A percentile compares a stretch with the other conserved stretches of the same genome.
phyloP scores from a whole-genome alignment of 2,797 vertebrate species.

The Picus viridis region DNA sequence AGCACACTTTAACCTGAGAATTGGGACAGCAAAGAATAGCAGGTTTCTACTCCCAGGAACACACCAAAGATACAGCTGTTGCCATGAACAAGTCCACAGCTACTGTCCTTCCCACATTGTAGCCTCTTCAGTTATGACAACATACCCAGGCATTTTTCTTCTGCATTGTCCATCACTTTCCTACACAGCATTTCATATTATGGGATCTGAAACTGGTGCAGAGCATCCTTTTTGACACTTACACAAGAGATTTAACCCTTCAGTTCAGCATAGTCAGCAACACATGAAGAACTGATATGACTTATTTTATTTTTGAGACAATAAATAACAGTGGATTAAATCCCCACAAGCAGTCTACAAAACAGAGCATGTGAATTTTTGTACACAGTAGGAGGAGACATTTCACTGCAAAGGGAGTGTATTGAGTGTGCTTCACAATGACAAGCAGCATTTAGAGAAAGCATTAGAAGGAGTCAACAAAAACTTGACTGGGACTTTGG shows the following conservation, averaged over 20 bases:
- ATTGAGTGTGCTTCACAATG: neutral
- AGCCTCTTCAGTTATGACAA: neutral
- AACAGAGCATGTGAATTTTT: neutral
- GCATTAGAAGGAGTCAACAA: neutral
- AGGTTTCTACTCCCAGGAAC: neutral
- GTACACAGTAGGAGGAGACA: neutral
- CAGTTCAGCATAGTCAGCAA: neutral
- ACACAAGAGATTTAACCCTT: neutral
- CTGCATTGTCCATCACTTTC: neutral
- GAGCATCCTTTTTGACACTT: neutral
- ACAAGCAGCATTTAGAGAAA: neutral
- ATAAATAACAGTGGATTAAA: neutral
- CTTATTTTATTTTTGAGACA: neutral
- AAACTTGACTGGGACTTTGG: neutral
- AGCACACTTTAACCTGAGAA: neutral
- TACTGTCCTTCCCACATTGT: neutral
- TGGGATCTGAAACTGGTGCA: neutral
- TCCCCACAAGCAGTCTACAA: neutral
- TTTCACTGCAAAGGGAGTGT: neutral
- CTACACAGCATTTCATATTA: neutral
- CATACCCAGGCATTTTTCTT: neutral
- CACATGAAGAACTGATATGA: neutral
- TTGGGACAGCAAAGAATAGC: neutral
- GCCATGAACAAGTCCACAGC: neutral
- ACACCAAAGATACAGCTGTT: neutral